Percentiles rank a stretch among this genome's conserved stretches.
phyloP scores from a whole-genome alignment of 2,113 vertebrate genomes.

The Python bivittatus region DNA sequence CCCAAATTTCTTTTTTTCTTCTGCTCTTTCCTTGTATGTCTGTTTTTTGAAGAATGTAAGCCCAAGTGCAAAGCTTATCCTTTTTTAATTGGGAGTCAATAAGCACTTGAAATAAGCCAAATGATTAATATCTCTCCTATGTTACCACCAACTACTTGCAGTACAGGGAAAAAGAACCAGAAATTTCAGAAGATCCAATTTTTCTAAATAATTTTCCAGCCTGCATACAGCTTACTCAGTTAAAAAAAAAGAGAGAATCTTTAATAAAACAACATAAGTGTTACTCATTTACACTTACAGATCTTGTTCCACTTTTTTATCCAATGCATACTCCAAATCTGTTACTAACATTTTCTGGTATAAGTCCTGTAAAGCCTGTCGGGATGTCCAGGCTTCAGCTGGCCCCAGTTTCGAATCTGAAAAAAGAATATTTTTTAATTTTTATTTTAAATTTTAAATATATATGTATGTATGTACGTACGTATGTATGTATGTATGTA shows the following conservation, averaged over 20 bases:
- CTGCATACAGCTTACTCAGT: not conserved
- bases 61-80: not conserved
- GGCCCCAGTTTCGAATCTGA: slow-evolving; percentile 94
- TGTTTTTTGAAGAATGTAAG: not conserved
- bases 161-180: not conserved
- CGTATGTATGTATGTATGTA: not conserved
- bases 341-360: slow-evolving; percentile 99
- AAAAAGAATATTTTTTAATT: too few species aligned
- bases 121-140: not conserved
- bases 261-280: not conserved
- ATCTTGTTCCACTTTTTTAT: slow-evolving; percentile 99
- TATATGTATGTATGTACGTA: not conserved
- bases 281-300: slow-evolving; percentile 83
- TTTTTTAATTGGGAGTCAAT: not conserved
- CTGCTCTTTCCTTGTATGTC: not conserved
- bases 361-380: slow-evolving; percentile 96
- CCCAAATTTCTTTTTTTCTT: not conserved
- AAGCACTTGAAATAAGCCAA: not conserved
- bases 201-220: not conserved
- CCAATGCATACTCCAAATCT: slow-evolving; percentile 97
- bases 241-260: too few species aligned
- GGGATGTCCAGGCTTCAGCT: slow-evolving; percentile 98
- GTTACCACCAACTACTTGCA: not conserved
- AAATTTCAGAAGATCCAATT: not conserved
- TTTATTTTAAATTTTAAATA: too few species aligned